These are phyloP conservation scores for Metallyticus violacea DNA, from an alignment of 2,888 invertebrate genomes.

Conservation along the genomic window DNA sequence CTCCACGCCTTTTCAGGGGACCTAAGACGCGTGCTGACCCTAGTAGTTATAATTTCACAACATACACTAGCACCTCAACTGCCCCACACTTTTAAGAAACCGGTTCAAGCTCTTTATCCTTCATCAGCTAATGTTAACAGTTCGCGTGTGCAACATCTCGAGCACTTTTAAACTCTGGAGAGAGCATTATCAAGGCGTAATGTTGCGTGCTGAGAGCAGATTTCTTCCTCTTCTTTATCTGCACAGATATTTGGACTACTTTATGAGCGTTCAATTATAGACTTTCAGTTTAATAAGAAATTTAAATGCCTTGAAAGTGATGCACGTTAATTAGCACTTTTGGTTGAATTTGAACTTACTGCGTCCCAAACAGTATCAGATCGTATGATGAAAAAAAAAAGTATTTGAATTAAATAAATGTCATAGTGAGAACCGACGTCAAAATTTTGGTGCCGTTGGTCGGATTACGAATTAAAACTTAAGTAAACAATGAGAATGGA, in stretches of 20 bases:
- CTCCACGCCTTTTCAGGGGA: neutral
- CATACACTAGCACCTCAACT: neutral
- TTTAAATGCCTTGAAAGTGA: neutral
- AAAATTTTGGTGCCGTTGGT: no score
- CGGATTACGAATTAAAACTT: no score
- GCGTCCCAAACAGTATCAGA: no score
- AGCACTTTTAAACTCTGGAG: neutral
- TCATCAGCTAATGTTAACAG: neutral
- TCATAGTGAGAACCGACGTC: no score
- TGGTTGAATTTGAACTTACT: neutral
- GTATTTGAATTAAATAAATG: no score
- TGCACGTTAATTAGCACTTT: neutral
- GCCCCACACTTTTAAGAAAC: neutral
- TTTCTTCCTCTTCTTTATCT: neutral
- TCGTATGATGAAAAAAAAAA: no score
- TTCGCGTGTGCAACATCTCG: neutral
- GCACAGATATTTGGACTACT: neutral
- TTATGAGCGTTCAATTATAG: neutral
- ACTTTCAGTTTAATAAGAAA: neutral
- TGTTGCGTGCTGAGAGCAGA: neutral
- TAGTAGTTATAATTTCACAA: neutral
- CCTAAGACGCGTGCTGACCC: neutral
- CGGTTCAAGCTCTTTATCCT: neutral
- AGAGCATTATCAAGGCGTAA: neutral
- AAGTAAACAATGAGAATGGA: no score